Evolutionary conservation across 1,140 invertebrate species (phyloP), one percentile per base, ranked within the genome.

Genomic region (Aphidius ervi): DNA sequence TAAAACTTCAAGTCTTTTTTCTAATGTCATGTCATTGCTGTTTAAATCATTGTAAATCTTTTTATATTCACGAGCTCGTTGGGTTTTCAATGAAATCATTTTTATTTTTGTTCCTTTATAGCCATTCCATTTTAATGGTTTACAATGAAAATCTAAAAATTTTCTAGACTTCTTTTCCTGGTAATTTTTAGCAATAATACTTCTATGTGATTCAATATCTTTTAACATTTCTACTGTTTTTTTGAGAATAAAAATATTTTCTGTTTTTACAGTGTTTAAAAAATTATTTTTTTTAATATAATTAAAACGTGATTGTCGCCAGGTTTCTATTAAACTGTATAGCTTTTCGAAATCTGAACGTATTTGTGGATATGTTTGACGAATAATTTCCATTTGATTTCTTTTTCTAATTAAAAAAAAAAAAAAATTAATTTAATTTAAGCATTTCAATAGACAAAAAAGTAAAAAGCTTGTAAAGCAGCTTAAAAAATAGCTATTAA

Each of bases 21-120:
- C 81, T 3, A 74, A 65, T 5, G 72, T 75, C 48, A 81, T 67
- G 59, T 80, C 69, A 6, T 78, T 74, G 46, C 82, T 75, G 48
- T 77, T 74, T 55, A 88, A 78, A 41, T 74, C 74, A 16, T 83
- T 76, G 64, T 86, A 87, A 3, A 88, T 67, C 47, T 79, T 78
- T 66, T 83, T 84, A 39, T 84, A 80, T 65, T 85, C 82, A 9
- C 80, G 79, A 7, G 86, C 87, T 67, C 82, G 83, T 70, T 88
- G 87, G 45, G 82, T 84, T 70, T 84, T 86, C 46, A 87, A 61
- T 5, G 86, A 88, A 46, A 87, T 81, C 84, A 89, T 85, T 42
- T 83, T 76, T 8, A 88, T 78, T 1, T 79, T 56, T 54, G 82
- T 79, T 1, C 82, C 83, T 59, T 85, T 85, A 39, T 80, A 77